phyloP scores from a whole-genome alignment of 2,888 invertebrate species.

The Diabrotica balteata region DNA sequence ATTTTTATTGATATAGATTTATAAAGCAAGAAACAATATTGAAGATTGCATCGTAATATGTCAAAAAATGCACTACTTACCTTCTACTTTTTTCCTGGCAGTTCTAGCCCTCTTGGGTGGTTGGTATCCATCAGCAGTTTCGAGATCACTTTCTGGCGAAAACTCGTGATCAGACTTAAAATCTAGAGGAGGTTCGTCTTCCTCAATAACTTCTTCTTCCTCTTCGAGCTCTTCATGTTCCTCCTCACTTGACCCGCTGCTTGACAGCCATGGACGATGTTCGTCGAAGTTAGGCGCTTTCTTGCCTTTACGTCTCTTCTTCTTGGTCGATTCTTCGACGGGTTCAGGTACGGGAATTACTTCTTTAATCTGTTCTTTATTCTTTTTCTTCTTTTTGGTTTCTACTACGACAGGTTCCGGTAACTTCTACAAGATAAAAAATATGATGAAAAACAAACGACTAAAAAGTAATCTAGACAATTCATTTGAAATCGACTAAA shows the following conservation, averaged over 20 bases:
- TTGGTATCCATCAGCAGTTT: conserved; percentile 68
- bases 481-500: too few species aligned
- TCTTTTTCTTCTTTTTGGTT: conserved; percentile 46
- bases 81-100: conserved; percentile 67
- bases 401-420: background rate
- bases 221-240: conserved; percentile 56
- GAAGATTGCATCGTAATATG: too few species aligned
- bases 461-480: too few species aligned
- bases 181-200: conserved; percentile 46
- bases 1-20: too few species aligned
- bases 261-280: conserved; percentile 67
- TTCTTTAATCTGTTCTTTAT: conserved; percentile 14
- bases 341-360: too few species aligned
- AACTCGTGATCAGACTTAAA: conserved; percentile 86
- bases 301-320: conserved; percentile 57
- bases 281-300: conserved; percentile 60
- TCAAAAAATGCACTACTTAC: conserved; percentile 3
- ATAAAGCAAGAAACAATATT: too few species aligned
- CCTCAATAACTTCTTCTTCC: conserved; percentile 57
- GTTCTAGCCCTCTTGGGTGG: conserved; percentile 86
- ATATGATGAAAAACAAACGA: too few species aligned
- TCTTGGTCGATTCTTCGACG: conserved; percentile 29
- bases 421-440: background rate
- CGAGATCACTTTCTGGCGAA: conserved; percentile 87
- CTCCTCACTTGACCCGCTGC: conserved; percentile 64